These are phyloP conservation scores for Lochmaea crataegi DNA, from an alignment of 2,888 invertebrate species.

Conservation along the genomic window DNA sequence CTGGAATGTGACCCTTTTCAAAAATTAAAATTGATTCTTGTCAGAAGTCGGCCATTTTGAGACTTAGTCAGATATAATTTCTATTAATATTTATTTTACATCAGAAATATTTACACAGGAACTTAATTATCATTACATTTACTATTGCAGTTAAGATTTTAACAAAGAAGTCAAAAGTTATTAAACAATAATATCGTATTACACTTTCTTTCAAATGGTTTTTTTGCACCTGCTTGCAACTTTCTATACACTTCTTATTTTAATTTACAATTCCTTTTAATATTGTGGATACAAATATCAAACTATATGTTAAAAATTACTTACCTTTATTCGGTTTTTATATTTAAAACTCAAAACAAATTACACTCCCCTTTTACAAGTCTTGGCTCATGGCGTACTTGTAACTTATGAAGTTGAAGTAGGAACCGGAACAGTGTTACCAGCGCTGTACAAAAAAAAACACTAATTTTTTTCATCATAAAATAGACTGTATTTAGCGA, in stretches of 20 bases:
- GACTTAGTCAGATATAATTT: conserved; percentile 45
- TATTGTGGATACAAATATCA: not conserved
- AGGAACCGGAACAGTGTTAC: conserved; percentile 41
- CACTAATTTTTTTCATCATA: conserved; percentile 7
- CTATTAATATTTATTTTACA: conserved; percentile 26
- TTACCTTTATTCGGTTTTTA: conserved; percentile 40
- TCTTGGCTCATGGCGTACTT: conserved; percentile 63
- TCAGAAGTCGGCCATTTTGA: conserved; percentile 65
- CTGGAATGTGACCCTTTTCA: conserved; percentile 48
- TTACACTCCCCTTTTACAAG: conserved; percentile 62
- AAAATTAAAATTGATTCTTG: conserved; percentile 63
- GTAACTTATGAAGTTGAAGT: conserved; percentile 32
- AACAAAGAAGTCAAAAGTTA: conserved; percentile 8
- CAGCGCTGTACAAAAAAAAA: conserved; percentile 33
- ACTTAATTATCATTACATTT: not conserved
- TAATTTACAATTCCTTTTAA: not conserved
- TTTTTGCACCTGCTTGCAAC: conserved; percentile 22
- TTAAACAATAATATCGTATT: conserved; percentile 30
- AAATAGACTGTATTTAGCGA: not conserved
- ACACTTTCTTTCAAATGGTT: conserved; percentile 22
- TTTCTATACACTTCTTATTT: conserved; percentile 10
- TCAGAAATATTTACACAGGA: not conserved
- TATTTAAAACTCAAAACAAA: conserved; percentile 59
- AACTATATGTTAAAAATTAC: conserved; percentile 21
- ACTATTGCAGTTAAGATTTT: not conserved